Percentiles rank a stretch among this genome's conserved stretches.
Conservation (phyloP, 2,797 vertebrate genomes). For the Mus spretus region DNA sequence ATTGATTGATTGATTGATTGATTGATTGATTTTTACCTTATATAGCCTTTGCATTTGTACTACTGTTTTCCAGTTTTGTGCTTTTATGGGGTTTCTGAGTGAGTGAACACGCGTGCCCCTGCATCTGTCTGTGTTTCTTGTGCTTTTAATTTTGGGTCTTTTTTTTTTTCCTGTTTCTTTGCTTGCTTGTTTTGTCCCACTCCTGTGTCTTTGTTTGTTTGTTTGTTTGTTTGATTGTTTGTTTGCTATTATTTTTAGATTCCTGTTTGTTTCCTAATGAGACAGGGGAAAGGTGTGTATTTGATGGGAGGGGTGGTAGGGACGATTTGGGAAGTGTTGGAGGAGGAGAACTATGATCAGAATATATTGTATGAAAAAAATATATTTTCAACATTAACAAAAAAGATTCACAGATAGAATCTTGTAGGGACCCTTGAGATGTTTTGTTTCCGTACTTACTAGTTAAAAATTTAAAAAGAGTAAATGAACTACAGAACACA, state of each 20-base stretch:
- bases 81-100: not conserved
- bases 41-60: not conserved
- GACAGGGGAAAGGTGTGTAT: not conserved
- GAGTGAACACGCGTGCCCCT: not conserved
- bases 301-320: not conserved
- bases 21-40: not conserved
- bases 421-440: not conserved
- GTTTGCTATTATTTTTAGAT: no score
- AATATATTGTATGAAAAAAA: not conserved
- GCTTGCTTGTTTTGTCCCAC: not conserved
- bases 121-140: not conserved
- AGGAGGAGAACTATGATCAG: not conserved
- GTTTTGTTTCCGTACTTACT: not conserved
- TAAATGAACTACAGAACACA: constrained; percentile 7
- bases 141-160: not conserved
- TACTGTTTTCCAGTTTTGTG: not conserved
- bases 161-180: not conserved
- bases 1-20: not conserved
- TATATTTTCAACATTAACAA: not conserved
- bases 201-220: not conserved
- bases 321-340: not conserved
- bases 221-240: not conserved
- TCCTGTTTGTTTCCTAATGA: not conserved
- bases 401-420: not conserved
- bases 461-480: constrained; percentile 29